Conservation (phyloP, 2,113 vertebrate genomes). For the Albula goreensis region DNA sequence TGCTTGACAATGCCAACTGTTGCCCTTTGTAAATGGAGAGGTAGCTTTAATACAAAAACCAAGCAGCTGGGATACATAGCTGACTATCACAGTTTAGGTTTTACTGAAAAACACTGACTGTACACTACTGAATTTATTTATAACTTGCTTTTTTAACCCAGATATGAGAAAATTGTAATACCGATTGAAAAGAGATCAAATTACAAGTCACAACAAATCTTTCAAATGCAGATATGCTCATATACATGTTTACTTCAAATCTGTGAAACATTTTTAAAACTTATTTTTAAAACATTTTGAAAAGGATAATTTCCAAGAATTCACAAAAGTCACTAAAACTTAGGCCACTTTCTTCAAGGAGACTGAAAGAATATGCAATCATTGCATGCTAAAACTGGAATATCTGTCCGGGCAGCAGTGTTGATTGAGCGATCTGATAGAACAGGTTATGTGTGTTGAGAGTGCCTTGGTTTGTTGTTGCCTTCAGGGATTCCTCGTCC, state of each 20-base stretch:
- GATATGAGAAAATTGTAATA: neutral
- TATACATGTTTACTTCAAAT: neutral
- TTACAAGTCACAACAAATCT: neutral
- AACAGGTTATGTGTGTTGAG: neutral
- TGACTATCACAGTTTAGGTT: no score
- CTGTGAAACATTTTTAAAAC: neutral
- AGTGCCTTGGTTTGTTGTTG: neutral
- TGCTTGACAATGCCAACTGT: no score
- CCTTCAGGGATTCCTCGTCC: neutral
- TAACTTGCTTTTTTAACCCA: neutral
- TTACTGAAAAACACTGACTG: neutral
- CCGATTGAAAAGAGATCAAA: neutral
- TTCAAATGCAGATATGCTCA: neutral
- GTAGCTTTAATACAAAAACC: no score
- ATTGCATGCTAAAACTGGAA: neutral
- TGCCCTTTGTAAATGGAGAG: no score
- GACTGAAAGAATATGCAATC: neutral
- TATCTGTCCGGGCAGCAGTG: neutral
- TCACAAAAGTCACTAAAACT: neutral
- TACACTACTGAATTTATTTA: neutral
- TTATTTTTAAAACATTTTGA: neutral
- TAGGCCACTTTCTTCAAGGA: neutral
- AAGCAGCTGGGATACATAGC: no score
- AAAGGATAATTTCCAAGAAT: neutral
- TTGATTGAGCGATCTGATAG: neutral